phyloP scores from a whole-genome alignment of 1,140 invertebrate genomes.

The Drosophila quadrilineata region DNA sequence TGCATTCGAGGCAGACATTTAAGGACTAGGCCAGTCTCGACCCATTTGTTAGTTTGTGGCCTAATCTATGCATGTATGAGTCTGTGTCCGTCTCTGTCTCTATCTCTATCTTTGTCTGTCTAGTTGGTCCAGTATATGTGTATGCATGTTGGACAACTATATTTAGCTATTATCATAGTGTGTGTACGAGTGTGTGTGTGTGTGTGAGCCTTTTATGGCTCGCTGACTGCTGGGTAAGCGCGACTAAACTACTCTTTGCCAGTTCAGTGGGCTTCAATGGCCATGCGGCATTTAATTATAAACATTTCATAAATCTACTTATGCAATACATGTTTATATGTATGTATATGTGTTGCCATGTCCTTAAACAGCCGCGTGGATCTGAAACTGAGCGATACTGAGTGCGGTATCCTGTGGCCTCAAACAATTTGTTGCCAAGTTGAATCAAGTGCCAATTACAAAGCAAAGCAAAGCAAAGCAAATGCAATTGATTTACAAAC shows the following conservation, averaged over 20 bases:
- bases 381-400: not conserved
- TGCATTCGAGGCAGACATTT: slow-evolving; percentile 54
- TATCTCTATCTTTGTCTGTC: not conserved
- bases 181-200: not conserved
- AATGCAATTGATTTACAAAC: slow-evolving; percentile 32
- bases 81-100: not conserved
- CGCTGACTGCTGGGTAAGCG: slow-evolving; percentile 34
- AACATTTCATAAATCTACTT: slow-evolving; percentile 52
- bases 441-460: slow-evolving; percentile 45
- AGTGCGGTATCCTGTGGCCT: not conserved
- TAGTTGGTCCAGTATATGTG: not conserved
- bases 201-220: slow-evolving; percentile 12
- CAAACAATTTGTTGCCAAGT: slow-evolving; percentile 22
- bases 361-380: slow-evolving; percentile 34
- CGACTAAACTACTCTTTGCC: slow-evolving; percentile 75
- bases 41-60: slow-evolving; percentile 61
- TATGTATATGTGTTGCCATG: not conserved
- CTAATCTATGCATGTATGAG: slow-evolving; percentile 3
- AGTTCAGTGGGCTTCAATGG: slow-evolving; percentile 68
- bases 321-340: not conserved
- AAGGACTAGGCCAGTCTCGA: slow-evolving; percentile 24
- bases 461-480: not conserved
- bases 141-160: slow-evolving; percentile 40
- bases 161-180: slow-evolving; percentile 46
- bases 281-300: slow-evolving; percentile 56